Conservation (phyloP, 2,113 vertebrate genomes). For the Glaucidium brasilianum region DNA sequence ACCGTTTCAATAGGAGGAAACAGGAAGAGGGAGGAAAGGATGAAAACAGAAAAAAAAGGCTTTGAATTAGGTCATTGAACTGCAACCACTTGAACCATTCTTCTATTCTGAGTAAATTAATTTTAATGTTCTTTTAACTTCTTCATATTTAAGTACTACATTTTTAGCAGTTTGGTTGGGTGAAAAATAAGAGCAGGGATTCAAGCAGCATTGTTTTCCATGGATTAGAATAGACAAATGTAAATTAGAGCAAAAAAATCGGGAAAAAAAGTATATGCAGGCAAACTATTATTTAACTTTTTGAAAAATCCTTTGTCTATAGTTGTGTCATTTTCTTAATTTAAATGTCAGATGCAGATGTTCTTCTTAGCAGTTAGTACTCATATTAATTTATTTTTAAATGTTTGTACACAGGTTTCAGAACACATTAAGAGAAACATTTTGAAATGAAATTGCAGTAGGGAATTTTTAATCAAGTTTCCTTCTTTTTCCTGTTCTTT, state of each 20-base stretch:
- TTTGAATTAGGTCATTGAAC: not conserved
- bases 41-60: not conserved
- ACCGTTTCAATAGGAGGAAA: slow-evolving; percentile 8
- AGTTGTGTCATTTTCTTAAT: slow-evolving; percentile 2
- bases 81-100: not conserved
- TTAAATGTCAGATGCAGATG: slow-evolving; percentile 44
- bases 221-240: not conserved
- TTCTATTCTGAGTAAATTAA: not conserved
- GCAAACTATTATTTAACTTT: not conserved
- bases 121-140: not conserved
- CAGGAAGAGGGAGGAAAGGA: not conserved
- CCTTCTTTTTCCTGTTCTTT: not conserved
- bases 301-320: slow-evolving; percentile 1
- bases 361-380: not conserved
- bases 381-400: slow-evolving; percentile 8
- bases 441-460: slow-evolving; percentile 12
- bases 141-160: not conserved
- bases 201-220: not conserved
- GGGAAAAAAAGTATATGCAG: not conserved
- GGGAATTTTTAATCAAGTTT: not conserved
- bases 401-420: slow-evolving; percentile 6
- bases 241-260: not conserved
- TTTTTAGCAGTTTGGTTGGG: not conserved
- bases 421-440: not conserved
- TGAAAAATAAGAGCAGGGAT: not conserved